phyloP scores from a whole-genome alignment of 2,888 invertebrate species.

The Anthrax anthrax region DNA sequence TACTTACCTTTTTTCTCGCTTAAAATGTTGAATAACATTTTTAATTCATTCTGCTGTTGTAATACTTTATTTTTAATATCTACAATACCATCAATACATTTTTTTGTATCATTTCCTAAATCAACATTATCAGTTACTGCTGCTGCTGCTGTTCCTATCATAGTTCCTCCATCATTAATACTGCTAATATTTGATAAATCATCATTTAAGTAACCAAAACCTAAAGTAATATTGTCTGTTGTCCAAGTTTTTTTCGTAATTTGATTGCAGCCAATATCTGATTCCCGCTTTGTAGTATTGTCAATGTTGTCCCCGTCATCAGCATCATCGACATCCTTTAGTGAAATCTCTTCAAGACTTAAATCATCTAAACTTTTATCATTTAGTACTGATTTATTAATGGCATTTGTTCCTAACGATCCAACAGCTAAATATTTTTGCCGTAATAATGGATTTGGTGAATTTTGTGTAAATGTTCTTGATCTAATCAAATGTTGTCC shows the following conservation, averaged over 20 bases:
- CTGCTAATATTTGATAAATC: conserved; percentile 26
- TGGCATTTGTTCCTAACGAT: conserved; percentile 18
- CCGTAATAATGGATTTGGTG: conserved; percentile 41
- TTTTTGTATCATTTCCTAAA: conserved; percentile 48
- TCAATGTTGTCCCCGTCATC: conserved; percentile 45
- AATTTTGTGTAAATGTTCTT: conserved; percentile 55
- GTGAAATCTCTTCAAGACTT: conserved; percentile 63
- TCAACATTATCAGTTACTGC: conserved; percentile 23
- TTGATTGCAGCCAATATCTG: background rate
- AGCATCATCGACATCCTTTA: conserved; percentile 50
- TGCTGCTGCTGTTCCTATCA: conserved; percentile 22
- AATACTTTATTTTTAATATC: conserved; percentile 45
- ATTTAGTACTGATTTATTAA: conserved; percentile 31
- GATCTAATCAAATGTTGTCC: conserved; percentile 38
- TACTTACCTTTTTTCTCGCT: conserved; percentile 32
- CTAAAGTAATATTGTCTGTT: conserved; percentile 17
- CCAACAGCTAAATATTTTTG: conserved; percentile 33
- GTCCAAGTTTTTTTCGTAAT: background rate
- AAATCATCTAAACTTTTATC: conserved; percentile 42
- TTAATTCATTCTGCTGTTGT: conserved; percentile 47
- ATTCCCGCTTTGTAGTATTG: background rate
- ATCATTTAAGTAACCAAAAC: conserved; percentile 26
- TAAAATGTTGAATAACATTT: conserved; percentile 29
- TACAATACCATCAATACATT: conserved; percentile 47
- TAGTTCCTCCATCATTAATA: conserved; percentile 45